phyloP scores from a whole-genome alignment of 2,113 vertebrate genomes.

The Nycticebus coucang region DNA sequence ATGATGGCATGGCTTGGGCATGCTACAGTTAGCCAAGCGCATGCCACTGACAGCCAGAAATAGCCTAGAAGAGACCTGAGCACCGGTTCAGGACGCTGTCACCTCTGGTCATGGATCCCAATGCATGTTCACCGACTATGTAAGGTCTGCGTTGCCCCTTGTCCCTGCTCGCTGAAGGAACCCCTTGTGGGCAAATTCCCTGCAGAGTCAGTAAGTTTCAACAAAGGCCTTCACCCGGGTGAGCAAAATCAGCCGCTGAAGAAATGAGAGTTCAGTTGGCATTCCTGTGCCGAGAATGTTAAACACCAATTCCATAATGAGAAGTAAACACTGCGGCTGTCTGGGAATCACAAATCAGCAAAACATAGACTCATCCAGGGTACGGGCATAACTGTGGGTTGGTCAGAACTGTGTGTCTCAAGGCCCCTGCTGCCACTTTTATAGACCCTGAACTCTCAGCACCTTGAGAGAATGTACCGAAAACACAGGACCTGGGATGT shows the following conservation, averaged over 20 bases:
- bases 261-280: constrained; percentile 21
- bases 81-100: background rate
- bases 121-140: background rate
- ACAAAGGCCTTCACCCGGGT: constrained; percentile 15
- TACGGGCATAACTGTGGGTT: background rate
- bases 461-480: background rate
- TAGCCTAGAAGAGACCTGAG: background rate
- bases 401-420: background rate
- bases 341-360: constrained; percentile 42
- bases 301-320: constrained; percentile 53
- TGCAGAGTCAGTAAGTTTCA: constrained; percentile 35
- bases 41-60: background rate
- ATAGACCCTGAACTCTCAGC: background rate
- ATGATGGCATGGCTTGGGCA: background rate
- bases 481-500: background rate
- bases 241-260: constrained; percentile 6
- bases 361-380: background rate
- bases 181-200: background rate
- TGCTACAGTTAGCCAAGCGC: background rate
- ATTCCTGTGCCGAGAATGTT: constrained; percentile 59
- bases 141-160: background rate
- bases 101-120: background rate
- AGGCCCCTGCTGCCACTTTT: background rate
- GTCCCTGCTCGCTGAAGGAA: background rate
- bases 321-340: background rate